Base-by-base conservation (phyloP, 2,113 vertebrate genomes). In the Coregonus clupeaformis region DNA sequence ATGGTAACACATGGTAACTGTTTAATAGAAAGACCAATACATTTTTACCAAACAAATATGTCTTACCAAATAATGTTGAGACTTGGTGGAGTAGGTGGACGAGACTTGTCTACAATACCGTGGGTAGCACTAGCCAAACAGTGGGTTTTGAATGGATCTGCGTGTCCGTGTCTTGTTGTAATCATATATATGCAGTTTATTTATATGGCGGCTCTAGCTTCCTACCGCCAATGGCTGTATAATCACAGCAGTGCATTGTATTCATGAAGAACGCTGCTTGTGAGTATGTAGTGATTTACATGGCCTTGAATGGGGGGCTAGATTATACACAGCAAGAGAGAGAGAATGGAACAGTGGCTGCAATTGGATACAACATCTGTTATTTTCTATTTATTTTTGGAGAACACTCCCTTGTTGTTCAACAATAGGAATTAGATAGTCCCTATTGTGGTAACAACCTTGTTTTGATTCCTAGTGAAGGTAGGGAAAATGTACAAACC, bases 321-420 rank as follows among this genome's bases (percentile, higher is more conserved):
- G 92, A 96, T 95, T 95, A 96, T 89, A 91, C 88, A 82, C 76
- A 72, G 73, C 90, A 87, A 89, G 86, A 93, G 20, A 93, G 20
- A 60, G 36, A 92, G 92, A 89, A 88, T 77, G 91, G 84, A 91
- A 92, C 89, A 85, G 88, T 86, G 88, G 91, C 92, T 93, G 90
- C 88, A 94, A 86, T 95, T 91, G 92, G 90, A 94, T 91, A 89
- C 85, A 83, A 89, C 63, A 84, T 86, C 84, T 86, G 88, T 87
- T 73, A n/a, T 65, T 85, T 86, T 72, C 72, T 76, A 70, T 66
- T 90, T 84, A 82, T n/a, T 84, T 85, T 76, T 36, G 13, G 75
- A 89, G 86, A 90, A 80, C 72, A 88, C 71, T 42, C 81, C 42
- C 79, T 87, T 70, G 70, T 90, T 89, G 81, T 79, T 83, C 74